phyloP scores from a whole-genome alignment of 1,140 invertebrate species.

The Saxidomus purpurata region DNA sequence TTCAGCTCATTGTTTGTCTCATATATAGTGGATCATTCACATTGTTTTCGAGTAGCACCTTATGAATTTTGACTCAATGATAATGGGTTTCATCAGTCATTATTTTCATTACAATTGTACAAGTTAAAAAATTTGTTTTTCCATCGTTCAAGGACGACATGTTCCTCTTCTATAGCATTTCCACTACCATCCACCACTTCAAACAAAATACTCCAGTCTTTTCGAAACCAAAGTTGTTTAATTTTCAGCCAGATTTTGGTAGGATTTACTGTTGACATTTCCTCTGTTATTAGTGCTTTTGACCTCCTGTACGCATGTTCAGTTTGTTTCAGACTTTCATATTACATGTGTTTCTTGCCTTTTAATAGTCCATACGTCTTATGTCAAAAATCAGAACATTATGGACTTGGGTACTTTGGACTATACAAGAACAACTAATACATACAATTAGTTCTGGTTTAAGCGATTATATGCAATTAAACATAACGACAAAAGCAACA shows the following conservation, averaged over 20 bases:
- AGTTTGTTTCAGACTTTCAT: background rate
- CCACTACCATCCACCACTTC: constrained; percentile 8
- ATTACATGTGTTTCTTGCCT: constrained; percentile 28
- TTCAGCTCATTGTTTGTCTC: constrained; percentile 24
- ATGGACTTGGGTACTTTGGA: too few species aligned
- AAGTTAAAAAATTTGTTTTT: constrained; percentile 49
- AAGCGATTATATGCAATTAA: too few species aligned
- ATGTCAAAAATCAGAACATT: too few species aligned
- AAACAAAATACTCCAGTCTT: constrained; percentile 4
- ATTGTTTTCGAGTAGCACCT: constrained; percentile 29
- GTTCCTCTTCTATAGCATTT: background rate
- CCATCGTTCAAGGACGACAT: constrained; percentile 28
- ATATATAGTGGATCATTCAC: constrained; percentile 45
- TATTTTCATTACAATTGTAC: constrained; percentile 9
- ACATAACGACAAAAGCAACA: too few species aligned
- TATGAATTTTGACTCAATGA: constrained; percentile 16
- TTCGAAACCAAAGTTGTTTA: background rate
- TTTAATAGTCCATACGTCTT: background rate
- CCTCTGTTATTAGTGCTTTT: constrained; percentile 22
- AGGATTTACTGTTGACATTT: constrained; percentile 38
- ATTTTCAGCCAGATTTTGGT: constrained; percentile 18
- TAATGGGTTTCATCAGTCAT: too few species aligned
- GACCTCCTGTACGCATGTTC: constrained; percentile 29
- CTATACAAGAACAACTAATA: too few species aligned
- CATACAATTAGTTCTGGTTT: too few species aligned